phyloP scores from a whole-genome alignment of 2,888 invertebrate genomes.

The Ephialtes manifestator region DNA sequence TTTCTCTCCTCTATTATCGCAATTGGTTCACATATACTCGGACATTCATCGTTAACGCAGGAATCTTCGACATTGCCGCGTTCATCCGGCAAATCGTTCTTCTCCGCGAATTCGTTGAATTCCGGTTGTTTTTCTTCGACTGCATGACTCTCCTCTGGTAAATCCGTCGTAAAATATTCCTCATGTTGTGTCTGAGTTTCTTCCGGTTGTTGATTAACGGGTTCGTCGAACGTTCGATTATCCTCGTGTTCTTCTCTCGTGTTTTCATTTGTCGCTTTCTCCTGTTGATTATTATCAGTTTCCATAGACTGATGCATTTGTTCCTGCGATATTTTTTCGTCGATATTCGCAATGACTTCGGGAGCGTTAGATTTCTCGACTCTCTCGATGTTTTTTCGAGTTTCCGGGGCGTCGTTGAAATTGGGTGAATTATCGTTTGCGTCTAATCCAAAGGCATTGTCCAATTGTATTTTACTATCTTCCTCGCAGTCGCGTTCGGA shows the following conservation, averaged over 20 bases:
- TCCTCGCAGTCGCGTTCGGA: constrained; percentile 65
- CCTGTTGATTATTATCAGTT: constrained; percentile 22
- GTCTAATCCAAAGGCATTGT: constrained; percentile 49
- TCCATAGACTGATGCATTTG: background rate
- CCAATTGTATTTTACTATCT: constrained; percentile 58
- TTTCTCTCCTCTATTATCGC: constrained; percentile 10
- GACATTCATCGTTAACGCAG: constrained; percentile 23
- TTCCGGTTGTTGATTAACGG: background rate
- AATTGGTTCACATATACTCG: constrained; percentile 32
- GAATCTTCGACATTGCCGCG: constrained; percentile 16
- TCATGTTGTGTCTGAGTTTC: background rate
- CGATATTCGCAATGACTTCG: background rate
- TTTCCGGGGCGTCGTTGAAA: background rate
- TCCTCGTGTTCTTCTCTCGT: constrained; percentile 30
- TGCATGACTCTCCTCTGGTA: background rate
- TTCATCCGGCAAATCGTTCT: constrained; percentile 36
- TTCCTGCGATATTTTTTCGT: constrained; percentile 18
- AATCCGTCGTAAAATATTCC: background rate
- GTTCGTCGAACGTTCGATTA: constrained; percentile 34
- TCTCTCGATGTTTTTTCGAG: constrained; percentile 2
- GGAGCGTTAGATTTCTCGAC: constrained; percentile 2
- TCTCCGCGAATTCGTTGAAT: constrained; percentile 22
- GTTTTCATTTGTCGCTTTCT: constrained; percentile 1
- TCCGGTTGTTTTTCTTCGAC: constrained; percentile 22
- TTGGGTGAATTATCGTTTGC: constrained; percentile 28